Conservation (phyloP, 2,888 invertebrate genomes). For the Beris chalybata region DNA sequence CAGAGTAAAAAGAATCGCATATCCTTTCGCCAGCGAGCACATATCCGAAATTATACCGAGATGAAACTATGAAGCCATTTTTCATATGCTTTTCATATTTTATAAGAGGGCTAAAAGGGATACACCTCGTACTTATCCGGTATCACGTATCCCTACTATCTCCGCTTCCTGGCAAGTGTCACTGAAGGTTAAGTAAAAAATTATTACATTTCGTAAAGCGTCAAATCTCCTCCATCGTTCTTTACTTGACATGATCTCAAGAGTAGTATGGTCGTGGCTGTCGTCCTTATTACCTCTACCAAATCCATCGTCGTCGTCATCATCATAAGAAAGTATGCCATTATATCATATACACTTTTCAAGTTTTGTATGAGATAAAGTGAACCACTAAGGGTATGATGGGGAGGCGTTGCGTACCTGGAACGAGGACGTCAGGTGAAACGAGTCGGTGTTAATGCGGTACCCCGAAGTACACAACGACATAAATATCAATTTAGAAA, state of each 20-base stretch:
- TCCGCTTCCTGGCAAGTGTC: slow-evolving; percentile 18
- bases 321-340: slow-evolving; percentile 12
- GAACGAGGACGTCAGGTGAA: slow-evolving; percentile 16
- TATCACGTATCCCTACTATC: neutral
- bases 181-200: slow-evolving; percentile 23
- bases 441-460: slow-evolving; percentile 20
- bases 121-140: slow-evolving; percentile 7
- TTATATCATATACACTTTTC: slow-evolving; percentile 23
- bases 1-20: too few species aligned
- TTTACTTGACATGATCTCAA: slow-evolving; percentile 20
- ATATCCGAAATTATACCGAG: slow-evolving; percentile 3
- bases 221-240: slow-evolving; percentile 21
- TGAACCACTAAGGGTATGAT: neutral
- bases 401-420: slow-evolving; percentile 6
- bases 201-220: slow-evolving; percentile 25
- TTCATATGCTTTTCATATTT: slow-evolving; percentile 25
- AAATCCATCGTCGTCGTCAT: slow-evolving; percentile 5
- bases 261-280: neutral
- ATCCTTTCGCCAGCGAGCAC: neutral
- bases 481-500: slow-evolving; percentile 39
- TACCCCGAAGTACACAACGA: slow-evolving; percentile 19
- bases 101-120: slow-evolving; percentile 23
- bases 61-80: slow-evolving; percentile 23
- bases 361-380: slow-evolving; percentile 10
- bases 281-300: slow-evolving; percentile 2